phyloP scores from a whole-genome alignment of 2,113 vertebrate species.

The Nyctibius bracteatus region DNA sequence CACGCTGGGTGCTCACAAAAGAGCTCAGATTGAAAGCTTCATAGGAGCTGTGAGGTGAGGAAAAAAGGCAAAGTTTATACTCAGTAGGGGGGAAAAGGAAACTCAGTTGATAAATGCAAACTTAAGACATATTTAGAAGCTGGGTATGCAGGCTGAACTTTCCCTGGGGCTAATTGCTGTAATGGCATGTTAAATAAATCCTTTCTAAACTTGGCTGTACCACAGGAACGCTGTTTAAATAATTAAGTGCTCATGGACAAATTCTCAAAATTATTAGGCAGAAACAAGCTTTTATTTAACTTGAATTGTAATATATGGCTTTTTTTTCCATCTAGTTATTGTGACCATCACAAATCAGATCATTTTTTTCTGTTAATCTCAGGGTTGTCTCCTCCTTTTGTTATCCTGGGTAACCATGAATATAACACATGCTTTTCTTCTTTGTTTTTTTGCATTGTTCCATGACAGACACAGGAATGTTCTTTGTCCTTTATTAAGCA shows the following conservation, averaged over 20 bases:
- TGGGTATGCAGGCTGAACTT: slow-evolving; percentile 34
- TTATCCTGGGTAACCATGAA: background rate
- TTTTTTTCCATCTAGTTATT: background rate
- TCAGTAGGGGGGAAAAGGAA: background rate
- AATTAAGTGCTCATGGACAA: slow-evolving; percentile 10
- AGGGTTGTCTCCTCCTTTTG: background rate
- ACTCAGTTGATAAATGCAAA: slow-evolving; percentile 3
- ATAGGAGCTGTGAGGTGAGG: background rate
- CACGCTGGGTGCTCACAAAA: background rate
- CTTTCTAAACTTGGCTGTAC: slow-evolving; percentile 39
- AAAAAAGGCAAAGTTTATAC: background rate
- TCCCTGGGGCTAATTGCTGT: slow-evolving; percentile 43
- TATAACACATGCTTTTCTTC: background rate
- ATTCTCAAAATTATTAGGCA: background rate
- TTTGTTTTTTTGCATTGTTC: background rate
- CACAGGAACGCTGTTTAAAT: background rate
- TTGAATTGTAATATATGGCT: background rate
- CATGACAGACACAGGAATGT: background rate
- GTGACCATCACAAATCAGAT: background rate
- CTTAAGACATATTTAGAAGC: slow-evolving; percentile 26
- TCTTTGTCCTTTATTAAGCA: background rate
- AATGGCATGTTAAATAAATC: slow-evolving; percentile 56
- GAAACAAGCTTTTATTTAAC: slow-evolving; percentile 19
- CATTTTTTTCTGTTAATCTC: background rate
- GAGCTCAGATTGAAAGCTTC: background rate